Percentiles rank a stretch among this genome's conserved stretches.
Conservation (phyloP, 2,888 invertebrate genomes). For the Ramazzottius varieornatus region DNA sequence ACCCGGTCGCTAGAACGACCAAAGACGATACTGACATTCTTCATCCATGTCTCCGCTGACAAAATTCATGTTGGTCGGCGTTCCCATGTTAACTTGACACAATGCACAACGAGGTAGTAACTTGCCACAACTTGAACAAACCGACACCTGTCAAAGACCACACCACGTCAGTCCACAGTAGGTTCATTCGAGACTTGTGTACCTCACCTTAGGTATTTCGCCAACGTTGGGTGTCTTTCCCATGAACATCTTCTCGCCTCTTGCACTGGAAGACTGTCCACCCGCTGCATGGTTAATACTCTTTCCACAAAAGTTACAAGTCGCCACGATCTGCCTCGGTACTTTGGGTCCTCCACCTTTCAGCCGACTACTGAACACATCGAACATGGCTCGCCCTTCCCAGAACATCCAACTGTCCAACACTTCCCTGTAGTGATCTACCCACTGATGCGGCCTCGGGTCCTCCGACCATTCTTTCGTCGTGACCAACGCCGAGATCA, state of each 20-base stretch:
- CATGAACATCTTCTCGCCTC: background rate
- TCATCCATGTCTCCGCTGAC: background rate
- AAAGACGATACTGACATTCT: background rate
- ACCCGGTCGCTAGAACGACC: background rate
- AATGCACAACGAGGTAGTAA: conserved; percentile 77
- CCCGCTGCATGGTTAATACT: conserved; percentile 30
- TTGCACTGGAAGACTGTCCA: conserved; percentile 8
- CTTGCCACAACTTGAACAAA: conserved; percentile 77
- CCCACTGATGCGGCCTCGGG: conserved; percentile 25
- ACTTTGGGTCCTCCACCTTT: conserved; percentile 18
- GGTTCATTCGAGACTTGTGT: too few relatives aligned
- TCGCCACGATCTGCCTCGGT: conserved; percentile 38
- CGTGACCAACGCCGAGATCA: conserved; percentile 49
- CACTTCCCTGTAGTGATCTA: conserved; percentile 30
- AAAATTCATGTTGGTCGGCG: conserved; percentile 21
- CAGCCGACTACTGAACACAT: conserved; percentile 32
- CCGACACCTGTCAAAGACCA: conserved; percentile 35
- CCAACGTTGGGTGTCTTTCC: background rate
- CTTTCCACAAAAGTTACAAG: conserved; percentile 83
- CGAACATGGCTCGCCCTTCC: conserved; percentile 50
- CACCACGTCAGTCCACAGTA: too few relatives aligned
- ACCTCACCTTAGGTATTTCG: background rate
- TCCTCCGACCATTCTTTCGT: conserved; percentile 38
- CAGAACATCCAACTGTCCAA: conserved; percentile 71
- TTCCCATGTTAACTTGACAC: conserved; percentile 77